Evolutionary conservation across 2,888 invertebrate species (phyloP).

Genomic region (Euphydryas editha): DNA sequence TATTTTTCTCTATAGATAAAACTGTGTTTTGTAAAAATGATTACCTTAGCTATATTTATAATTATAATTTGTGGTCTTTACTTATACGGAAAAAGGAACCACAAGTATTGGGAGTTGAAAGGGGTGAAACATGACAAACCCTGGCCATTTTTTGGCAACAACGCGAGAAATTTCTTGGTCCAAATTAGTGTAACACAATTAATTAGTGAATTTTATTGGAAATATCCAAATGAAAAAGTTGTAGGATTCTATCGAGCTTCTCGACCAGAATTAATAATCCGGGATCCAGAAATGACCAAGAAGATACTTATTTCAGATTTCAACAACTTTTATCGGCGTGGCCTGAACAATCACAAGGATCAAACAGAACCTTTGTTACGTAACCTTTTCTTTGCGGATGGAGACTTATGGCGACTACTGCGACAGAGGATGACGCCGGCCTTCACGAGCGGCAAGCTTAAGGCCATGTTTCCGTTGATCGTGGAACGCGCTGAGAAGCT

Average conservation of each 20-base stretch:
- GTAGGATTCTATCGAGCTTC: slow-evolving; percentile 59
- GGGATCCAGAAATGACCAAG: slow-evolving; percentile 62
- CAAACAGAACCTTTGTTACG: slow-evolving; percentile 57
- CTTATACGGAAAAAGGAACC: slow-evolving; percentile 39
- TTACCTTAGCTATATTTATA: not conserved
- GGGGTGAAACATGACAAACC: slow-evolving; percentile 60
- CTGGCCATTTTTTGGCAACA: slow-evolving; percentile 58
- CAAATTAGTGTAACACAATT: slow-evolving; percentile 55
- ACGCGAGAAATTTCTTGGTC: slow-evolving; percentile 47
- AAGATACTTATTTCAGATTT: slow-evolving; percentile 60
- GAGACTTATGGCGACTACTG: slow-evolving; percentile 62
- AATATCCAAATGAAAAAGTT: slow-evolving; percentile 38
- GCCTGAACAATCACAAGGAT: slow-evolving; percentile 51
- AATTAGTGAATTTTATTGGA: slow-evolving; percentile 50
- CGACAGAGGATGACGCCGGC: slow-evolving; percentile 64
- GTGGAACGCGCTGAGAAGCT: slow-evolving; percentile 59
- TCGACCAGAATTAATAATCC: slow-evolving; percentile 57
- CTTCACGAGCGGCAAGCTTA: slow-evolving; percentile 48
- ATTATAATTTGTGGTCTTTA: not conserved
- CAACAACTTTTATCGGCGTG: slow-evolving; percentile 56
- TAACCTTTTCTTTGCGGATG: slow-evolving; percentile 63
- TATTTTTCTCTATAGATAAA: not conserved
- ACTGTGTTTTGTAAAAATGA: not conserved
- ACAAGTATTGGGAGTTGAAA: slow-evolving; percentile 57
- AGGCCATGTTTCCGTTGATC: slow-evolving; percentile 61